Evolutionary conservation across 2,888 invertebrate genomes (phyloP).

Genomic region (Incurvaria masculella): DNA sequence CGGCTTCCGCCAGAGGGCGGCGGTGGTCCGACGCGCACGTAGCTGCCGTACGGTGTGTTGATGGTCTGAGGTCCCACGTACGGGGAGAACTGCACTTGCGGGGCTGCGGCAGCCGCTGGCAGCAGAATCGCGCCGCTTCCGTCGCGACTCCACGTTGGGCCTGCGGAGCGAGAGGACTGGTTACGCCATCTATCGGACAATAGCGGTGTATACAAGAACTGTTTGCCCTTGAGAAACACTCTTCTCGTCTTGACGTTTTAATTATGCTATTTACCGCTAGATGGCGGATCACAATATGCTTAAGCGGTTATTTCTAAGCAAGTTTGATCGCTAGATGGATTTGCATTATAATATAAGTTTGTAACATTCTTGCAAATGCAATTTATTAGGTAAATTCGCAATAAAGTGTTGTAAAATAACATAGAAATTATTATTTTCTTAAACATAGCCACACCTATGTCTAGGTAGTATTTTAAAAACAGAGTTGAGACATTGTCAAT

Average conservation of each 20-base stretch:
- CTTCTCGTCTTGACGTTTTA: background rate
- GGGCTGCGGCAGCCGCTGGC: background rate
- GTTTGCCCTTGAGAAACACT: too few species aligned
- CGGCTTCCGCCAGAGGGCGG: background rate
- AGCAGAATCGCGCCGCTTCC: conserved; percentile 15
- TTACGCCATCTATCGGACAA: conserved; percentile 21
- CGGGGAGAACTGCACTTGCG: conserved; percentile 24
- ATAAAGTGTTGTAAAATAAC: too few species aligned
- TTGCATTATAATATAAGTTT: too few species aligned
- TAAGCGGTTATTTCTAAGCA: too few species aligned
- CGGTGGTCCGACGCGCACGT: conserved; percentile 24
- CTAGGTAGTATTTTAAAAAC: background rate
- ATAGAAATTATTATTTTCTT: too few species aligned
- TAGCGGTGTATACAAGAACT: too few species aligned
- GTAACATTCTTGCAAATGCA: too few species aligned
- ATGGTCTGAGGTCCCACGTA: conserved; percentile 37
- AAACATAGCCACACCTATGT: too few species aligned
- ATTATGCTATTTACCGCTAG: conserved; percentile 12
- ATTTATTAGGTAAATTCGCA: too few species aligned
- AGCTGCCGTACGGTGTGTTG: conserved; percentile 40
- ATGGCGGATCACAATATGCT: too few species aligned
- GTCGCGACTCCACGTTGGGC: conserved; percentile 33
- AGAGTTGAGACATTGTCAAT: background rate
- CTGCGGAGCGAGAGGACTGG: conserved; percentile 22
- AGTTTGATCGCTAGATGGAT: too few species aligned